Percentiles rank a stretch among this genome's conserved stretches.
Conservation (phyloP, 2,113 vertebrate species). For the human region DNA sequence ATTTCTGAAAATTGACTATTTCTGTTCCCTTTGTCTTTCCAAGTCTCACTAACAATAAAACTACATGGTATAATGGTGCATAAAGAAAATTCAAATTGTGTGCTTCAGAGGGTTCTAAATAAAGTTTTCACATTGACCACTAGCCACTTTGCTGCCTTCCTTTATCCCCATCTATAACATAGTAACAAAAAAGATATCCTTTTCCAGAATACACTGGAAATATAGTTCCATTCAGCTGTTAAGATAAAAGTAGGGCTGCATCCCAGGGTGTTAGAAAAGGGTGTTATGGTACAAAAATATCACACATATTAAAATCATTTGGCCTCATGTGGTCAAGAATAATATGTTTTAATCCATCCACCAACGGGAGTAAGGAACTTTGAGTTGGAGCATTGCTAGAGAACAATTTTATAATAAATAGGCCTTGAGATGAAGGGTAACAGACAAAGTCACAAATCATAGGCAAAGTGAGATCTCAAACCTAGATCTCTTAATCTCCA, state of each 20-base stretch:
- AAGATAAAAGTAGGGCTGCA: background rate
- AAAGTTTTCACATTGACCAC: background rate
- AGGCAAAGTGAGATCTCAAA: background rate
- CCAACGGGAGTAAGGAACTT: background rate
- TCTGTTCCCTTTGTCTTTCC: background rate
- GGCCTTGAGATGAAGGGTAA: background rate
- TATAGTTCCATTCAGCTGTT: background rate
- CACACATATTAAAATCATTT: background rate
- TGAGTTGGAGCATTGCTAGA: slow-evolving; percentile 36
- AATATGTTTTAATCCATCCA: slow-evolving; percentile 34
- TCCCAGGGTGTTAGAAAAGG: background rate
- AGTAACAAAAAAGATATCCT: background rate
- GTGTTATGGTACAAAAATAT: slow-evolving; percentile 6
- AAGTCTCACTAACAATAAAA: background rate
- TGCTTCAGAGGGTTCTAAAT: background rate
- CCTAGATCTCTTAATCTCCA: background rate
- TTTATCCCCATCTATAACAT: background rate
- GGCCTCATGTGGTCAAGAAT: background rate
- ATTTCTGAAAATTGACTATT: background rate
- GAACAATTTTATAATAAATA: slow-evolving; percentile 37
- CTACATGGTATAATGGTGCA: background rate
- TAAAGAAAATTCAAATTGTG: slow-evolving; percentile 12
- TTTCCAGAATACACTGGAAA: background rate
- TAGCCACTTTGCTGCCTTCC: too few species aligned
- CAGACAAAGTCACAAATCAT: background rate